phyloP scores from a whole-genome alignment of 2,888 invertebrate genomes.

The Zootermopsis nevadensis region DNA sequence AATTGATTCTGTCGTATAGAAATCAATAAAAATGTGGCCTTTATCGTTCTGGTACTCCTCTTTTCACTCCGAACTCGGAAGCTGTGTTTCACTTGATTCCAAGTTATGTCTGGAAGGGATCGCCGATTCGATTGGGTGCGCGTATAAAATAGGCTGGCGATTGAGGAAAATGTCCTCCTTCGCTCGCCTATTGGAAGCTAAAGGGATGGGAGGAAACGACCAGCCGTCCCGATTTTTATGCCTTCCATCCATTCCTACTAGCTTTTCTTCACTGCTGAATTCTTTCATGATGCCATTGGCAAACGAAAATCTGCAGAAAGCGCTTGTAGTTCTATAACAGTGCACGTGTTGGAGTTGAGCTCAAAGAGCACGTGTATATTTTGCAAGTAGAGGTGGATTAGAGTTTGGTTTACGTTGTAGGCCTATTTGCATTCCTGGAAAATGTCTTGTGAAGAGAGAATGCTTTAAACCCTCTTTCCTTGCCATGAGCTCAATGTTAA shows the following conservation, averaged over 20 bases:
- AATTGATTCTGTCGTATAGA: not conserved
- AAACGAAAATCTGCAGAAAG: not conserved
- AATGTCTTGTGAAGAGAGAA: too few species aligned
- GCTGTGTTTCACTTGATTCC: constrained; percentile 26
- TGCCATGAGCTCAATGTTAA: too few species aligned
- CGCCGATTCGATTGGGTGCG: constrained; percentile 18
- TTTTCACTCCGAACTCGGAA: not conserved
- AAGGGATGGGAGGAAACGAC: too few species aligned
- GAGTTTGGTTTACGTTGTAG: too few species aligned
- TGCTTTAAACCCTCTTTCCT: too few species aligned
- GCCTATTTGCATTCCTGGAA: too few species aligned
- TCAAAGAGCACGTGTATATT: too few species aligned
- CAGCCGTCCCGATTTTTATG: not conserved
- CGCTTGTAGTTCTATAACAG: not conserved
- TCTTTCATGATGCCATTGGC: not conserved
- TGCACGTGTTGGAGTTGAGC: not conserved
- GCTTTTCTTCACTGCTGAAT: not conserved
- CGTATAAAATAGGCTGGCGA: constrained; percentile 34
- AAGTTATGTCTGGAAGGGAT: constrained; percentile 20
- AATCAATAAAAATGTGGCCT: constrained; percentile 22
- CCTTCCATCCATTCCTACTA: not conserved
- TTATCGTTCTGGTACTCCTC: not conserved
- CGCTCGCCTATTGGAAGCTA: not conserved
- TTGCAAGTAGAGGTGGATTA: too few species aligned
- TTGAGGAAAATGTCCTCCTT: constrained; percentile 17